A percentile compares a stretch with the other conserved stretches of the same genome.
Conservation (phyloP, 2,113 vertebrate genomes). For the Sander lucioperca region DNA sequence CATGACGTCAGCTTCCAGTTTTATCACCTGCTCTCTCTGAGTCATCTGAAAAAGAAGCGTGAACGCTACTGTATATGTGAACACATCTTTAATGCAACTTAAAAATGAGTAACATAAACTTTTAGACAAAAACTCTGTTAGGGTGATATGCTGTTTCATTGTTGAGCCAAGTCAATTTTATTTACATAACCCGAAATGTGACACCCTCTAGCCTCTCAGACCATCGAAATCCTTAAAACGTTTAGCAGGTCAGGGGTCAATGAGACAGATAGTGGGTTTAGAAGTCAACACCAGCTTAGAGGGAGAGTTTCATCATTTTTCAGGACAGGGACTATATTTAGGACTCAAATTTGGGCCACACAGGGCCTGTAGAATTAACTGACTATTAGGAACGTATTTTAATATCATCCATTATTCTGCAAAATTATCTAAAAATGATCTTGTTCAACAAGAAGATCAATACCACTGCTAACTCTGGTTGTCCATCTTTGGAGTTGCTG, state of each 20-base stretch:
- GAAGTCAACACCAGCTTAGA: not conserved
- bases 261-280: not conserved
- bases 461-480: not conserved
- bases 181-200: not conserved
- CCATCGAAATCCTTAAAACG: not conserved
- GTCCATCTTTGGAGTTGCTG: not conserved
- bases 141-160: not conserved
- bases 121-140: not conserved
- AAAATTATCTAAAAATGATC: too few relatives aligned
- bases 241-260: not conserved
- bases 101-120: not conserved
- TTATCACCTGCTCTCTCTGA: constrained; percentile 22
- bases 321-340: not conserved
- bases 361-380: not conserved
- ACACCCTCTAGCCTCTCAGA: not conserved
- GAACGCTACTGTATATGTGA: not conserved
- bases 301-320: not conserved
- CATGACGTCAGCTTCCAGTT: constrained; percentile 45
- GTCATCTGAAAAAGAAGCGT: constrained; percentile 15
- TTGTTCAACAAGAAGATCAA: not conserved
- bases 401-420: not conserved
- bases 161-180: not conserved
- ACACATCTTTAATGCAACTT: not conserved
- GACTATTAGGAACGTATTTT: too few relatives aligned
- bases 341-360: not conserved